phyloP scores from a whole-genome alignment of 2,797 vertebrate genomes.

The Semotilus atromaculatus region DNA sequence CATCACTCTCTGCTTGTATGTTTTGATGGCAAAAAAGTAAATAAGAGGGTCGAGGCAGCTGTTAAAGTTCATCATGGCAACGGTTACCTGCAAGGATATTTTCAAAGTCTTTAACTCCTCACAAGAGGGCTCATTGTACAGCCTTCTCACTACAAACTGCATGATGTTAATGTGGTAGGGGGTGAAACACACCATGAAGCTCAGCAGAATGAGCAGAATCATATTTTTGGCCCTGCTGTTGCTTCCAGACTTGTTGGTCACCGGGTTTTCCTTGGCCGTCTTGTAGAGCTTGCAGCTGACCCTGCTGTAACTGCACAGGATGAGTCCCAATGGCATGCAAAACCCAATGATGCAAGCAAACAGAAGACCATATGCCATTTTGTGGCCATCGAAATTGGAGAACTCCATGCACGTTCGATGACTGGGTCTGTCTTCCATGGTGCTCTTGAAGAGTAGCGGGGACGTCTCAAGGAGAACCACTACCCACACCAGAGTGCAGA shows the following conservation, averaged over 20 bases:
- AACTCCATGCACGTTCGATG: slow-evolving; percentile 86
- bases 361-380: slow-evolving; percentile 72
- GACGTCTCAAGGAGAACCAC: slow-evolving; percentile 76
- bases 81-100: slow-evolving; percentile 80
- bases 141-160: slow-evolving; percentile 80
- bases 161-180: slow-evolving; percentile 85
- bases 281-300: slow-evolving; percentile 82
- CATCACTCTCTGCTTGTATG: slow-evolving; percentile 83
- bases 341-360: slow-evolving; percentile 79
- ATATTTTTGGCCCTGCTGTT: slow-evolving; percentile 79
- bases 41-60: slow-evolving; percentile 86
- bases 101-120: slow-evolving; percentile 79
- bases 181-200: slow-evolving; percentile 81
- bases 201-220: slow-evolving; percentile 79
- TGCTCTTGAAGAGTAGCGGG: slow-evolving; percentile 77
- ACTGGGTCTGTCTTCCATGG: slow-evolving; percentile 64
- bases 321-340: slow-evolving; percentile 78
- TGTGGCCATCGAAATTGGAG: slow-evolving; percentile 71
- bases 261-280: slow-evolving; percentile 72
- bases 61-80: slow-evolving; percentile 88
- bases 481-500: slow-evolving; percentile 80
- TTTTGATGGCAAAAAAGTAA: slow-evolving; percentile 88
- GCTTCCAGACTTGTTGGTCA: slow-evolving; percentile 69
- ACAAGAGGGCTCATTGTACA: slow-evolving; percentile 73
- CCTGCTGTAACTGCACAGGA: slow-evolving; percentile 79